Percentiles rank a stretch among this genome's conserved stretches.
These are phyloP conservation scores for Griposia aprilina DNA, from an alignment of 2,888 invertebrate genomes.

Conservation along the genomic window DNA sequence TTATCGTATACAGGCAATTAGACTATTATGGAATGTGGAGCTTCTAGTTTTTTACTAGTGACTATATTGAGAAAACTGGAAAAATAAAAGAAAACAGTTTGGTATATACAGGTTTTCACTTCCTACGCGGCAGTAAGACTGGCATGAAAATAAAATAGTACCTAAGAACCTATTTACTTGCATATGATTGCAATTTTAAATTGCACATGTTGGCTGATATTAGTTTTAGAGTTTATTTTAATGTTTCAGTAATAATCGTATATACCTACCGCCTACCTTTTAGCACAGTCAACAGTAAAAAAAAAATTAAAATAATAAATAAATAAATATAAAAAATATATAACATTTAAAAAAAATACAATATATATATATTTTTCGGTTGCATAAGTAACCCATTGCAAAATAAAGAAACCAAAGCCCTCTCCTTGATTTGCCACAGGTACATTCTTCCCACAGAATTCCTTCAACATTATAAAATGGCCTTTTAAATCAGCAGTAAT, in stretches of 20 bases:
- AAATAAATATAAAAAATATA: too few species aligned
- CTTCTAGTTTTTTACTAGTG: slow-evolving; percentile 27
- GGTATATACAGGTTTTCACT: neutral
- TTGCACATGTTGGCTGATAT: neutral
- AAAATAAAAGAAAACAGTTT: slow-evolving; percentile 26
- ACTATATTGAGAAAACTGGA: slow-evolving; percentile 47
- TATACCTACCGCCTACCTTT: neutral
- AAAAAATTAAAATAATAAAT: too few species aligned
- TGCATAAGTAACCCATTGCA: neutral
- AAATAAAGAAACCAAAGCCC: neutral
- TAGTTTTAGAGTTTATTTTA: neutral
- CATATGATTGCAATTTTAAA: slow-evolving; percentile 10
- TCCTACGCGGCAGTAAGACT: neutral
- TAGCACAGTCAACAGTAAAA: neutral
- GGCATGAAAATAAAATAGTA: slow-evolving; percentile 6
- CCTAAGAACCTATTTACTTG: neutral
- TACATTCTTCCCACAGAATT: slow-evolving; percentile 13
- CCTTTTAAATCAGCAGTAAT: slow-evolving; percentile 58
- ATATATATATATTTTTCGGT: neutral
- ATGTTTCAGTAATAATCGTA: neutral
- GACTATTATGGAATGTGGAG: slow-evolving; percentile 47
- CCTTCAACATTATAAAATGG: slow-evolving; percentile 33
- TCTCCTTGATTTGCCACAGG: neutral
- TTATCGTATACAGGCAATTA: slow-evolving; percentile 57
- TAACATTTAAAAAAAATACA: too few species aligned